These are phyloP conservation scores for Mixornis gularis DNA, from an alignment of 2,113 vertebrate species.

Conservation along the genomic window DNA sequence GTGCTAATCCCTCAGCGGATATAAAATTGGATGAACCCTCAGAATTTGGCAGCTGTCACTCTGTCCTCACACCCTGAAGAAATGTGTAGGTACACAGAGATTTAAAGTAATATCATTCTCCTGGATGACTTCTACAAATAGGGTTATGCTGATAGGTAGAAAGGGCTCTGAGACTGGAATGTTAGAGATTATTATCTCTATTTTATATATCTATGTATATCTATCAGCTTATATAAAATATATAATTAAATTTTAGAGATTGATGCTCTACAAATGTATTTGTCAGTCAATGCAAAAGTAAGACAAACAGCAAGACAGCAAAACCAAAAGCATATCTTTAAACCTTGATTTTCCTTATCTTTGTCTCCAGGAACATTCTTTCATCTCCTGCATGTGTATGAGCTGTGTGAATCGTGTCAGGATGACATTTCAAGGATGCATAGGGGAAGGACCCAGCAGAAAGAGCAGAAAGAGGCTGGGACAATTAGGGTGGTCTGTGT, in stretches of 20 bases:
- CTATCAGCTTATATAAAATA: not conserved
- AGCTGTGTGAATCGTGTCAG: not conserved
- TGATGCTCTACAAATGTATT: not conserved
- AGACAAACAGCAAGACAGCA: not conserved
- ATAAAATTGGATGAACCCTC: not conserved
- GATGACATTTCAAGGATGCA: not conserved
- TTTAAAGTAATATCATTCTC: not conserved
- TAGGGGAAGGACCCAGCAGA: not conserved
- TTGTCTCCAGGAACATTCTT: not conserved
- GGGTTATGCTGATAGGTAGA: not conserved
- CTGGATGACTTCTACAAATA: not conserved
- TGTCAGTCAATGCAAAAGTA: not conserved
- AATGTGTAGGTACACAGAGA: not conserved
- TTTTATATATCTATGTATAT: not conserved
- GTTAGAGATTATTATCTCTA: not conserved
- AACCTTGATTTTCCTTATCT: not conserved
- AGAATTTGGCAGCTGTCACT: not conserved
- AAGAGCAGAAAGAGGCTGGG: not conserved
- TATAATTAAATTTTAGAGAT: not conserved
- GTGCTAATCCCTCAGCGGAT: not conserved
- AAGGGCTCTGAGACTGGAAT: not conserved
- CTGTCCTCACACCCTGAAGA: not conserved
- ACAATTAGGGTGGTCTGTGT: not conserved
- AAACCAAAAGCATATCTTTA: not conserved
- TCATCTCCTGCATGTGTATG: not conserved